Percentiles rank a stretch among this genome's conserved stretches.
Evolutionary conservation across 2,888 invertebrate genomes (phyloP).

Genomic region (Mimas tiliae): DNA sequence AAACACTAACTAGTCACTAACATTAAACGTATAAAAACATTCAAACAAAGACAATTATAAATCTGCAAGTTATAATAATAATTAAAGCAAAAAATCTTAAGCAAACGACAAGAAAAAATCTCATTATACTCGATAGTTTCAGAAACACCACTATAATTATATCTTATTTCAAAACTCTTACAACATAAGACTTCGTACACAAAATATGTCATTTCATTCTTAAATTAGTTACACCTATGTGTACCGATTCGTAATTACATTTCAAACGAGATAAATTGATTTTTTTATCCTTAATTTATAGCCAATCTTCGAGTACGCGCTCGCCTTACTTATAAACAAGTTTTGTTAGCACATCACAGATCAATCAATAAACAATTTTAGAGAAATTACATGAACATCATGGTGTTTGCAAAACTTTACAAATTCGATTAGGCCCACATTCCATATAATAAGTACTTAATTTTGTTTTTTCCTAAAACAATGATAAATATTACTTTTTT

Average conservation of each 20-base stretch:
- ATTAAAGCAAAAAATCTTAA: constrained; percentile 74
- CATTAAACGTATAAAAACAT: constrained; percentile 62
- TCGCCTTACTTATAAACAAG: constrained; percentile 47
- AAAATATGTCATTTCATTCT: constrained; percentile 80
- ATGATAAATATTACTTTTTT: too few relatives aligned
- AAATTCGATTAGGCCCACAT: background rate
- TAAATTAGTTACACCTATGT: constrained; percentile 44
- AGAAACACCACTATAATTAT: constrained; percentile 52
- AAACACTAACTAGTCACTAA: constrained; percentile 64
- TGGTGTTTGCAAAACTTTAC: background rate
- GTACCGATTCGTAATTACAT: constrained; percentile 33
- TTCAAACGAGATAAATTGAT: constrained; percentile 4
- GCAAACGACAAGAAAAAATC: constrained; percentile 61
- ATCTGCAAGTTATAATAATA: constrained; percentile 71
- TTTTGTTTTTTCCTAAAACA: too few relatives aligned
- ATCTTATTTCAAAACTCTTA: constrained; percentile 41
- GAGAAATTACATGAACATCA: constrained; percentile 59
- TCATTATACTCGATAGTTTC: constrained; percentile 47
- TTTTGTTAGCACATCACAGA: constrained; percentile 80
- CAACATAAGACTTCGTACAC: constrained; percentile 64
- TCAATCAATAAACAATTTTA: constrained; percentile 54
- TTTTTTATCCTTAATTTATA: constrained; percentile 33
- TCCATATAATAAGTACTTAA: too few relatives aligned
- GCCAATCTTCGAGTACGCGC: constrained; percentile 49
- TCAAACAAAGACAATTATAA: constrained; percentile 63